Base-by-base conservation (phyloP, 2,113 vertebrate genomes). In the Dipodomys ordii region DNA sequence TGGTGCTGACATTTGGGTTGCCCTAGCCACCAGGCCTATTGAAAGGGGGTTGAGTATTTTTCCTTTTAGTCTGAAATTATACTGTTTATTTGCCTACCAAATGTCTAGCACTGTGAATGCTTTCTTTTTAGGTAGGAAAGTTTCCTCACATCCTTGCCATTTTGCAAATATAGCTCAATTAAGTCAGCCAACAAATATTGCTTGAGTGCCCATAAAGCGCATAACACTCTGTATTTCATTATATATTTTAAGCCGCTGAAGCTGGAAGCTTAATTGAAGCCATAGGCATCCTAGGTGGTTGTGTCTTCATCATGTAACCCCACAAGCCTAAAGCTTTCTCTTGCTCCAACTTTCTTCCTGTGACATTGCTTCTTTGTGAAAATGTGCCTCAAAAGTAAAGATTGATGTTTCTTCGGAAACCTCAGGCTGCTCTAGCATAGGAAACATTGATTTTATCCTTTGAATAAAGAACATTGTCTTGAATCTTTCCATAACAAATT, bases 121-220 rank as follows among this genome's bases (percentile, higher is more conserved):
- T 95, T 96, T 97, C 92, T 94, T 97, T 97, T 97, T 93, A 96
- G 90, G 94, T 96, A 96, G 82, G 65, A 96, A 97, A 96, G 44
- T 96, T 96, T 96, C 68, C 91, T 97, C 89, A 96, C 64, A 92
- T 96, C 91, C 95, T 95, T 96, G 93, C 93, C 93, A 95, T 96
- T 97, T 96, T 97, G 86, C 91, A 97, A 96, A 96, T 96, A 95
- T 94, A 96, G 93, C 86, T 96, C 93, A 94, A 92, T 95, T 94
- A 91, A 96, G 67, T 88, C 80, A 96, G 94, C 93, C 88, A 95
- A 95, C 91, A 96, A 96, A 95, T 95, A 94, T 92, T 94, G 72
- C 91, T 96, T 93, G 91, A 94, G 88, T 3, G 2, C 73, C 89
- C 64, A 44, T 92, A 93, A 94, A 96, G 72, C 93, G 77, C 68